A percentile compares a stretch with the other conserved stretches of the same genome.
These are phyloP conservation scores for Paralvinella palmiformis DNA, from an alignment of 1,140 invertebrate genomes.

Conservation along the genomic window DNA sequence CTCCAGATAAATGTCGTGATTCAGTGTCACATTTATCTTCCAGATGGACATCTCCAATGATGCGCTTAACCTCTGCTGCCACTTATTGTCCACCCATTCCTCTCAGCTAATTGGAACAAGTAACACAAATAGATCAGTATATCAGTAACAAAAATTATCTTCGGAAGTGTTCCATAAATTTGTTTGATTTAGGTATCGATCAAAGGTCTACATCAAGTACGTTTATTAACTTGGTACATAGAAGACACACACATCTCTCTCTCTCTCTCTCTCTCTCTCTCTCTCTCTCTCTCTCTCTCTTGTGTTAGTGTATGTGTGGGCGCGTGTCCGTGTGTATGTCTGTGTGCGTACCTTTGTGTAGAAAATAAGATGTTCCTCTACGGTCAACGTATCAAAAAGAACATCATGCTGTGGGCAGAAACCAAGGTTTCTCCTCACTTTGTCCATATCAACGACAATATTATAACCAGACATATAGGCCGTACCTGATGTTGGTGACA, in stretches of 20 bases:
- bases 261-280: no score
- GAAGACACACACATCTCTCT: no score
- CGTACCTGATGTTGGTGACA: slow-evolving; percentile 63
- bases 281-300: no score
- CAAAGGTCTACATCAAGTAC: no score
- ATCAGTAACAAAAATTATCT: no score
- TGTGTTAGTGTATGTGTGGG: no score
- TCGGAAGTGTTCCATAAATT: no score
- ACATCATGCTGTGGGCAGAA: slow-evolving; percentile 94
- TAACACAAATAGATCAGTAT: no score
- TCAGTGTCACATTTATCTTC: slow-evolving; percentile 59
- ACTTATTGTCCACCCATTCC: slow-evolving; percentile 58
- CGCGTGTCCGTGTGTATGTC: no score
- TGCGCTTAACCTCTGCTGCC: slow-evolving; percentile 48
- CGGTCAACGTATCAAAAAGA: slow-evolving; percentile 82
- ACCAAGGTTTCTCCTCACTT: slow-evolving; percentile 66
- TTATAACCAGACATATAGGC: slow-evolving; percentile 65
- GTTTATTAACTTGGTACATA: no score
- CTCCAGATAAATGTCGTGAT: slow-evolving; percentile 60
- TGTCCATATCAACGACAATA: slow-evolving; percentile 52
- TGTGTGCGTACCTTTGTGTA: slow-evolving; percentile 60
- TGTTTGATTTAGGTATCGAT: no score
- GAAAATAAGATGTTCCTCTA: slow-evolving; percentile 82
- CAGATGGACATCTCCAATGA: slow-evolving; percentile 56
- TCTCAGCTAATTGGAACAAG: slow-evolving; percentile 63